phyloP scores from a whole-genome alignment of 1,140 invertebrate species.

The Panonychus citri region DNA sequence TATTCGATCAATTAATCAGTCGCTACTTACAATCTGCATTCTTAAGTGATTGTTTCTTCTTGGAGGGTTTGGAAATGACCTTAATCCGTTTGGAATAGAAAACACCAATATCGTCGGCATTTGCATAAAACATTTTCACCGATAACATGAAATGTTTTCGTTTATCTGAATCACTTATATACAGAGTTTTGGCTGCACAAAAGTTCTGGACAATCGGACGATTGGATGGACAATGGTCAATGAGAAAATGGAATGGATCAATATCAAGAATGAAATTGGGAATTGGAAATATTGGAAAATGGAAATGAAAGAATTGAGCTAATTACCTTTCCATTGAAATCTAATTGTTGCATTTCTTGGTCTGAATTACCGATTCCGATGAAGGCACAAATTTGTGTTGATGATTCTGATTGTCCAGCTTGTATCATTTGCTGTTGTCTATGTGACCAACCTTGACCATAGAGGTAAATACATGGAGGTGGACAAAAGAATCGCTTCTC shows the following conservation, averaged over 20 bases:
- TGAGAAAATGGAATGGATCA: too few species aligned
- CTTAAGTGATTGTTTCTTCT: constrained; percentile 98
- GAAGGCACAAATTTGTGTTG: constrained; percentile 79
- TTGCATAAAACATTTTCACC: constrained; percentile 97
- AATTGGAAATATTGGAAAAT: constrained; percentile 1
- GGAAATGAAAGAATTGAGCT: neutral
- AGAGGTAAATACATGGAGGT: constrained; percentile 93
- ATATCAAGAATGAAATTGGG: too few species aligned
- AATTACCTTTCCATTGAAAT: constrained; percentile 53
- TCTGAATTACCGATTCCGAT: constrained; percentile 97
- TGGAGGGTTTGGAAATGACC: constrained; percentile 98
- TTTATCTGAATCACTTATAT: constrained; percentile 98
- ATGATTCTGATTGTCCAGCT: constrained; percentile 57
- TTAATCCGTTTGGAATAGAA: constrained; percentile 98
- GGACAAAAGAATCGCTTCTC: constrained; percentile 99
- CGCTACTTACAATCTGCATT: constrained; percentile 63
- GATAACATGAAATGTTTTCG: constrained; percentile 97
- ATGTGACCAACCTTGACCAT: constrained; percentile 87
- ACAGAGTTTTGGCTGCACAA: constrained; percentile 95
- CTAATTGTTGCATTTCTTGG: constrained; percentile 95
- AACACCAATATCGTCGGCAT: constrained; percentile 89
- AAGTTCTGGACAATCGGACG: constrained; percentile 56
- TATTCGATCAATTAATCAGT: neutral
- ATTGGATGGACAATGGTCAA: neutral
- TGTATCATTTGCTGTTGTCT: constrained; percentile 70